Evolutionary conservation across 2,113 vertebrate species (phyloP).

Genomic region (Symphodus melops): DNA sequence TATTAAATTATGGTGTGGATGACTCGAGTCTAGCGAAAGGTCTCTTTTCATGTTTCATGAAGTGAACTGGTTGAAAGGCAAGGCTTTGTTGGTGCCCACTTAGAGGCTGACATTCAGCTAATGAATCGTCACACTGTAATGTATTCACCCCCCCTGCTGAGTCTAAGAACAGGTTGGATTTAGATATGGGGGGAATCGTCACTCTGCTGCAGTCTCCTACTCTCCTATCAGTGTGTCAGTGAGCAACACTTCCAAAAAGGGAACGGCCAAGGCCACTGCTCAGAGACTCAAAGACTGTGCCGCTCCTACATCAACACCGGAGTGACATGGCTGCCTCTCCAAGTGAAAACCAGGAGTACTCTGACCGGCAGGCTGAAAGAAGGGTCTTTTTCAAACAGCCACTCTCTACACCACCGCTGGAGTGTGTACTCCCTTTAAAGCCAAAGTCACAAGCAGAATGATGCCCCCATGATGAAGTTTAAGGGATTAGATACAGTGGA

Average conservation of each 20-base stretch:
- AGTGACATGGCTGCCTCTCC: constrained; percentile 23
- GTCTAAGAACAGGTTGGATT: constrained; percentile 60
- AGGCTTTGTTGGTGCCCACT: constrained; percentile 53
- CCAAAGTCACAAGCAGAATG: not conserved
- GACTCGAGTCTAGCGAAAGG: constrained; percentile 62
- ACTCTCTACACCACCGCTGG: not conserved
- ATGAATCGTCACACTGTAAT: constrained; percentile 70
- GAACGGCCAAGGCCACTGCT: constrained; percentile 23
- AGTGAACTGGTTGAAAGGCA: constrained; percentile 61
- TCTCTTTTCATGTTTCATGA: constrained; percentile 57
- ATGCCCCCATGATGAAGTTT: not conserved
- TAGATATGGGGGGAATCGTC: constrained; percentile 45
- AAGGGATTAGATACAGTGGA: not conserved
- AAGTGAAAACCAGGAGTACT: constrained; percentile 36
- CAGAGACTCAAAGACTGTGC: constrained; percentile 27
- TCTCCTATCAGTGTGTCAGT: constrained; percentile 15
- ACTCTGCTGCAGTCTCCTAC: constrained; percentile 17
- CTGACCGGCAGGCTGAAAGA: constrained; percentile 33
- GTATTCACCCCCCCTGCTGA: constrained; percentile 68
- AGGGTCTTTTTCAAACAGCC: not conserved
- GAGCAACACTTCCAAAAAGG: constrained; percentile 20
- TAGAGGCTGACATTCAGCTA: constrained; percentile 73
- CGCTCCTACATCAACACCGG: constrained; percentile 27
- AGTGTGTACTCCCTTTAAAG: not conserved
- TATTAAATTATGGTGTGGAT: constrained; percentile 65